Percentiles rank a stretch among this genome's conserved stretches.
Conservation (phyloP, 2,797 vertebrate genomes). For the Schizopygopsis pylzovi region DNA sequence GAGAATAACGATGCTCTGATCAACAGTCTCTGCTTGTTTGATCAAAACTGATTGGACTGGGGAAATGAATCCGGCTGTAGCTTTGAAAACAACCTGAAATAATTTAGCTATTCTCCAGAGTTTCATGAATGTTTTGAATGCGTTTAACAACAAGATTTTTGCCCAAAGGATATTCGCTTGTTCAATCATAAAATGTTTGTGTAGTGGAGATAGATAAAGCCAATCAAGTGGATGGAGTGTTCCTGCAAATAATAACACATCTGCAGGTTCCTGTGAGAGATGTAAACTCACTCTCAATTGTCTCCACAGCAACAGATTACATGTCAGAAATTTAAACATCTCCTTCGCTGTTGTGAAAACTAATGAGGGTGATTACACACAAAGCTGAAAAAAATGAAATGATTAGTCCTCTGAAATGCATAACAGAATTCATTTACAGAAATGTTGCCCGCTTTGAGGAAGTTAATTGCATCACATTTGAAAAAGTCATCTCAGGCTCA, state of each 20-base stretch:
- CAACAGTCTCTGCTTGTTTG: conserved; percentile 40
- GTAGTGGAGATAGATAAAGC: conserved; percentile 43
- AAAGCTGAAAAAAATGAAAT: conserved; percentile 28
- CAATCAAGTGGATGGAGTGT: conserved; percentile 45
- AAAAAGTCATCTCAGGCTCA: conserved; percentile 25
- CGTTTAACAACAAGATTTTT: conserved; percentile 19
- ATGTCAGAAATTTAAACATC: conserved; percentile 38
- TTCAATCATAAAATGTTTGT: conserved; percentile 49
- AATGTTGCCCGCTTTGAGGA: not conserved
- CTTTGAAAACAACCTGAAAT: conserved; percentile 44
- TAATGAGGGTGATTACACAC: conserved; percentile 47
- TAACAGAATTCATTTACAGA: conserved; percentile 38
- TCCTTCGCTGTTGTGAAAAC: conserved; percentile 37
- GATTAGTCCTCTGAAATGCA: conserved; percentile 41
- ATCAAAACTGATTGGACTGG: conserved; percentile 43
- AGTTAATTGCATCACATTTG: conserved; percentile 41
- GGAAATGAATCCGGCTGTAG: conserved; percentile 29
- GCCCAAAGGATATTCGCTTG: conserved; percentile 22
- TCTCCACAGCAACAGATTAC: conserved; percentile 50
- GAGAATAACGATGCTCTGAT: conserved; percentile 26
- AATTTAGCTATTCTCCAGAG: conserved; percentile 36
- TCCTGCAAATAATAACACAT: conserved; percentile 43
- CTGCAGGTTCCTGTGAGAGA: conserved; percentile 39
- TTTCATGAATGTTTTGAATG: conserved; percentile 40
- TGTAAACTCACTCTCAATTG: conserved; percentile 10